Evolutionary conservation across 2,797 vertebrate species (phyloP), one percentile per base, ranked within the genome.

Genomic region (Pangasius krempfi): DNA sequence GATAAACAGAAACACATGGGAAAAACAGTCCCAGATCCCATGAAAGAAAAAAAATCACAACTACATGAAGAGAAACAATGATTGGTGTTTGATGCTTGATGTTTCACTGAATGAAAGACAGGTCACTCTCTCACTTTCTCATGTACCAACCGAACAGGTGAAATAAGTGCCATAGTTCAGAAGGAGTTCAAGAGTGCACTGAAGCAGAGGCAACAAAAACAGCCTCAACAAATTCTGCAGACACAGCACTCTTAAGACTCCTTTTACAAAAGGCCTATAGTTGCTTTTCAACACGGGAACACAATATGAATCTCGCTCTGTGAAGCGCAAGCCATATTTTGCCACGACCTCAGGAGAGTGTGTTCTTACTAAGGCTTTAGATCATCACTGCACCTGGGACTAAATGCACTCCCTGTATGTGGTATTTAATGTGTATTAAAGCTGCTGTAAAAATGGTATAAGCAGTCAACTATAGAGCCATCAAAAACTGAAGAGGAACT

Each of bases 281-380:
- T 22, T 86, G 50, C 30, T 64, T 72, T 82, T 82, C 60, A 50
- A 5, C 56, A 80, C 5, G 14, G 78, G 54, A 58, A 37, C 1
- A 30, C 7, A n/a, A n/a, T 78, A 56, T 64, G 60, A 58, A 89
- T 76, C 93, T 90, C 90, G 88, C 66, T 90, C 86, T 90, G 90
- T 89, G 84, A 86, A 85, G 94, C 92, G 94, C 92, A 90, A 95
- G 94, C 93, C 93, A 89, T 82, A 92, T 86, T 87, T 89, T 90
- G 92, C 93, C n/a, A 25, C 20, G 50, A 78, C 47, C 30, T 78
- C 27, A 76, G 47, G 2, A 76, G 12, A 9, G 27, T 54, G 14
- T 20, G n/a, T 33, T 33, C 50, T 20, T 79, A 20, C 27, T 18
- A 56, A 79, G 5, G 1, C 25, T 52, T 52, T 50, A 70, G 68